Conservation (phyloP, 2,113 vertebrate species). For the Sminthopsis crassicaudata region DNA sequence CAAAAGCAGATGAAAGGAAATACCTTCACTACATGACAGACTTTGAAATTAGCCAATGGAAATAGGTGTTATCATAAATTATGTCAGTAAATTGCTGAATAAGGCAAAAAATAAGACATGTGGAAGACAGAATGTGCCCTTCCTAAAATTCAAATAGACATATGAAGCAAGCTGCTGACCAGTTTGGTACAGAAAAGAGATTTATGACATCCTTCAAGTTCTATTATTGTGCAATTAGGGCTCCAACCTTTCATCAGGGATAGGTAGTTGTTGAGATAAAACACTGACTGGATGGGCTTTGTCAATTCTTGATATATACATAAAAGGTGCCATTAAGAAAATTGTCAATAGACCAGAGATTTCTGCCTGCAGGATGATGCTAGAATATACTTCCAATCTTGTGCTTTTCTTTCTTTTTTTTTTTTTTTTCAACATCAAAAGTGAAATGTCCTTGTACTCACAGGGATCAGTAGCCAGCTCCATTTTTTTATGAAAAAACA, state of each 20-base stretch:
- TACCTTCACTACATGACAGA: slow-evolving; percentile 49
- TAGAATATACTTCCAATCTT: slow-evolving; percentile 70
- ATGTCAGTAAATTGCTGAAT: slow-evolving; percentile 64
- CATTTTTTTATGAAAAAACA: slow-evolving; percentile 12
- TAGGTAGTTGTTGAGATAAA: slow-evolving; percentile 58
- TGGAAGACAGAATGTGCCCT: slow-evolving; percentile 44
- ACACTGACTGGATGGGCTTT: slow-evolving; percentile 61
- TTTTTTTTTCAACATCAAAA: slow-evolving; percentile 73
- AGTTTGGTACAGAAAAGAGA: slow-evolving; percentile 54
- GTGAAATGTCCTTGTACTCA: slow-evolving; percentile 76
- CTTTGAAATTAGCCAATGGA: slow-evolving; percentile 75
- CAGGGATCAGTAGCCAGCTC: slow-evolving; percentile 67
- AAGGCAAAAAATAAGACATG: slow-evolving; percentile 62
- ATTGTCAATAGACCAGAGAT: slow-evolving; percentile 75
- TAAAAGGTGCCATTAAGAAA: slow-evolving; percentile 75
- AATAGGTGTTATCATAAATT: slow-evolving; percentile 71
- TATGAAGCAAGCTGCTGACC: slow-evolving; percentile 44
- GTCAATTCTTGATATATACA: slow-evolving; percentile 69
- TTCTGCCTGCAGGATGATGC: slow-evolving; percentile 68
- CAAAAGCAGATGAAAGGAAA: slow-evolving; percentile 57
- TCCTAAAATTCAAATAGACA: slow-evolving; percentile 60
- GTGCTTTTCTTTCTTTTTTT: slow-evolving; percentile 76
- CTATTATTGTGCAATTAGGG: slow-evolving; percentile 46
- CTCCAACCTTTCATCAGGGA: slow-evolving; percentile 49
- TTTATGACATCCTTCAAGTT: slow-evolving; percentile 27